phyloP scores from a whole-genome alignment of 2,888 invertebrate genomes.

The Allygus modestus region DNA sequence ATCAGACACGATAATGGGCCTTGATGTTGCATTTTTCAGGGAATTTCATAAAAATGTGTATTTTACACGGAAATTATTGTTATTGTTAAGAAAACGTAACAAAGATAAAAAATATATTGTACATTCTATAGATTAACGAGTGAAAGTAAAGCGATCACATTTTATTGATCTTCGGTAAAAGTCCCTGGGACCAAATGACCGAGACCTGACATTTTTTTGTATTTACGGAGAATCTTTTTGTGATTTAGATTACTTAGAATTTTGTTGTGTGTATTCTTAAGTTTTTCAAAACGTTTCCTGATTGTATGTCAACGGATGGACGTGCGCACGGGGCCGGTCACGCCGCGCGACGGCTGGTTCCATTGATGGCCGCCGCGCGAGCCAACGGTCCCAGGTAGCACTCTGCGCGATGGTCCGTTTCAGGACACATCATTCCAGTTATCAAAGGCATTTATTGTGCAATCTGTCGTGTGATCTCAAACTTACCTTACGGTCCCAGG shows the following conservation, averaged over 20 bases:
- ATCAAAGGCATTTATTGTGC: constrained; percentile 62
- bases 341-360: neutral
- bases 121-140: constrained; percentile 58
- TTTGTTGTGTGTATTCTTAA: constrained; percentile 25
- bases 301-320: neutral
- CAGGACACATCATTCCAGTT: constrained; percentile 60
- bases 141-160: constrained; percentile 34
- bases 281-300: constrained; percentile 27
- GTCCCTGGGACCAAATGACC: constrained; percentile 61
- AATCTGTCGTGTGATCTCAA: constrained; percentile 61
- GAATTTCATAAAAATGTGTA: constrained; percentile 59
- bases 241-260: constrained; percentile 40
- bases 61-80: constrained; percentile 61
- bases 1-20: constrained; percentile 44
- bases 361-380: neutral
- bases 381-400: neutral
- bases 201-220: constrained; percentile 54
- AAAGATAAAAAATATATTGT: constrained; percentile 62
- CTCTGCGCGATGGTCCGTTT: constrained; percentile 45
- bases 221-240: constrained; percentile 34
- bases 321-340: neutral
- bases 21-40: constrained; percentile 58
- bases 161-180: constrained; percentile 18
- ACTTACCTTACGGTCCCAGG: constrained; percentile 58
- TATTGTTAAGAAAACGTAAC: constrained; percentile 62